phyloP scores from a whole-genome alignment of 2,888 invertebrate species.

The Drosophila sordidapex region DNA sequence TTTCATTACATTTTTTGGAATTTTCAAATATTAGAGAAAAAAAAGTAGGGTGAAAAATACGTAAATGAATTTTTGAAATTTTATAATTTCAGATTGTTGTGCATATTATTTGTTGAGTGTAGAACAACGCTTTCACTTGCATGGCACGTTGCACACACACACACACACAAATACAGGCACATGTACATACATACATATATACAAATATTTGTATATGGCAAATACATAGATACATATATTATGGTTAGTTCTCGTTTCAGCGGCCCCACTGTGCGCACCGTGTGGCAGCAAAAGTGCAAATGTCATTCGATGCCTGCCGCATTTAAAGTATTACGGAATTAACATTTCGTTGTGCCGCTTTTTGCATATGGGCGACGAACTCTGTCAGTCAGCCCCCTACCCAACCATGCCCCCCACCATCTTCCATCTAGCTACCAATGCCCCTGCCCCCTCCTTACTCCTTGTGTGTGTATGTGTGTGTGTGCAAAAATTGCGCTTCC shows the following conservation, averaged over 20 bases:
- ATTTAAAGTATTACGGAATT: constrained; percentile 80
- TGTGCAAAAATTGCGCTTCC: constrained; percentile 78
- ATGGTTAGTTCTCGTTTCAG: constrained; percentile 50
- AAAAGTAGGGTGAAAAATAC: no score
- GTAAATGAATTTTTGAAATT: no score
- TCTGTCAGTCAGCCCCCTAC: constrained; percentile 26
- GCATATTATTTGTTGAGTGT: not conserved
- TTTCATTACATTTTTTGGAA: no score
- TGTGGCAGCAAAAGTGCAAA: constrained; percentile 79
- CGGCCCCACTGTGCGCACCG: constrained; percentile 72
- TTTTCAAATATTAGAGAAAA: not conserved
- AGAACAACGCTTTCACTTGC: constrained; percentile 69
- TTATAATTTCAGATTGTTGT: not conserved
- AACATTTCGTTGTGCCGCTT: constrained; percentile 77
- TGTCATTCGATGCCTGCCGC: constrained; percentile 82
- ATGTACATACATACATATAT: not conserved
- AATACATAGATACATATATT: constrained; percentile 9
- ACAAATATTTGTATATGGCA: not conserved
- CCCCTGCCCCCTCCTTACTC: constrained; percentile 1
- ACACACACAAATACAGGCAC: constrained; percentile 18
- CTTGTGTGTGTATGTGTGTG: constrained; percentile 38
- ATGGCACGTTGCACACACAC: constrained; percentile 49
- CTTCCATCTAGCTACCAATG: not conserved
- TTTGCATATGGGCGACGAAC: constrained; percentile 61
- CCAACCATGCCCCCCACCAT: not conserved